These are phyloP conservation scores for Euplagia quadripunctaria DNA, from an alignment of 2,888 invertebrate species.

Conservation along the genomic window DNA sequence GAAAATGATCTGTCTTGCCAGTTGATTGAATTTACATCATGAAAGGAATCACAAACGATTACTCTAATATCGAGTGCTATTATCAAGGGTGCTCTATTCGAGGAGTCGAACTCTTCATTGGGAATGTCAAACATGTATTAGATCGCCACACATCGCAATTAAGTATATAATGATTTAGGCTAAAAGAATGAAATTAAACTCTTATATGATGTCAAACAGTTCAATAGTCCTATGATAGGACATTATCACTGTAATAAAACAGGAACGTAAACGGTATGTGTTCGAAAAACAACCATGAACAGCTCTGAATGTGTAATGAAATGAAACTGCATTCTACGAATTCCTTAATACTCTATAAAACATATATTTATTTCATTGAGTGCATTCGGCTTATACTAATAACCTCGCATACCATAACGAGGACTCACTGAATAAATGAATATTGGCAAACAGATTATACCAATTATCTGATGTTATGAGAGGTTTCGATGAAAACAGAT, in stretches of 20 bases:
- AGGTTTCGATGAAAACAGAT: too few species aligned
- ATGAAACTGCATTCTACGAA: too few species aligned
- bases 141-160: neutral
- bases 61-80: neutral
- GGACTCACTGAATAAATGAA: neutral
- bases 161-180: neutral
- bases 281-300: neutral
- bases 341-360: neutral
- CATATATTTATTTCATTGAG: neutral
- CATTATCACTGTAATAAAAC: neutral
- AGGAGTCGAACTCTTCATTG: too few species aligned
- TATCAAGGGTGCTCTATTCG: neutral
- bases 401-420: neutral
- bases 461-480: too few species aligned
- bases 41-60: neutral
- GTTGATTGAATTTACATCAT: conserved; percentile 3
- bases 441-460: neutral
- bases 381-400: neutral
- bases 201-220: neutral
- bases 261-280: neutral
- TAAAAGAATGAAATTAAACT: neutral
- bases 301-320: too few species aligned
- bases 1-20: neutral
- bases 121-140: too few species aligned
- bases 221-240: neutral